phyloP scores from a whole-genome alignment of 53 echinoderm and acorn worm genomes.

The Paracentrotus lividus region DNA sequence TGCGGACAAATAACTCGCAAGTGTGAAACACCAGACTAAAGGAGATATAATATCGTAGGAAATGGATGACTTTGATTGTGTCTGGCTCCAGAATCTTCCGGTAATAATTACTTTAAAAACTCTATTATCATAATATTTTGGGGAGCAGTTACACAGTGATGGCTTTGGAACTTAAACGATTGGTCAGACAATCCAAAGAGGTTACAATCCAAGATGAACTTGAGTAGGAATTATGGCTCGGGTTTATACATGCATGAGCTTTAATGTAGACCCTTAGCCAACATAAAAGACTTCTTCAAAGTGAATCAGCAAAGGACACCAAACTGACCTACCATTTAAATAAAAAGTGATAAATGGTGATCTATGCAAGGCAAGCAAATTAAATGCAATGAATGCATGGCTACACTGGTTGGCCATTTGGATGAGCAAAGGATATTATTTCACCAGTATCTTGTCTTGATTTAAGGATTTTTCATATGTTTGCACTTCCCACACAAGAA shows the following conservation, averaged over 20 bases:
- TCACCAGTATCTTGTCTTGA: not conserved
- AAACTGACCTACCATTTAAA: not conserved
- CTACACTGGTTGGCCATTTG: not conserved
- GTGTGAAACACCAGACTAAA: conserved; percentile 10
- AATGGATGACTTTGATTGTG: conserved; percentile 16
- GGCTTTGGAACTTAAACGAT: not conserved
- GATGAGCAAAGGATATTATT: not conserved
- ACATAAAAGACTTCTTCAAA: not conserved
- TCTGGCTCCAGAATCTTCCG: conserved; percentile 25
- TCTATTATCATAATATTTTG: conserved; percentile 22
- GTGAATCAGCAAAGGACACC: not conserved
- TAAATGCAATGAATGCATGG: not conserved
- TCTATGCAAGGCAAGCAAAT: not conserved
- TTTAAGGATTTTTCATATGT: not conserved
- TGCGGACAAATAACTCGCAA: not conserved
- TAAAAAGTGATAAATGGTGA: not conserved
- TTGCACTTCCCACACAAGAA: not conserved
- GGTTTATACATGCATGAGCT: not conserved
- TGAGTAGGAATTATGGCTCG: not conserved
- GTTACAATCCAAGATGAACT: not conserved
- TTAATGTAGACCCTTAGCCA: not conserved
- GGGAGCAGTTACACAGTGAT: conserved; percentile 2
- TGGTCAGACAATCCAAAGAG: conserved; percentile 7
- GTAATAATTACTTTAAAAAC: conserved; percentile 15
- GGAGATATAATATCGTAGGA: conserved; percentile 1